Evolutionary conservation across 1,140 invertebrate species (phyloP), one percentile per base, ranked within the genome.

Genomic region (Zaprionus kolodkinae): DNA sequence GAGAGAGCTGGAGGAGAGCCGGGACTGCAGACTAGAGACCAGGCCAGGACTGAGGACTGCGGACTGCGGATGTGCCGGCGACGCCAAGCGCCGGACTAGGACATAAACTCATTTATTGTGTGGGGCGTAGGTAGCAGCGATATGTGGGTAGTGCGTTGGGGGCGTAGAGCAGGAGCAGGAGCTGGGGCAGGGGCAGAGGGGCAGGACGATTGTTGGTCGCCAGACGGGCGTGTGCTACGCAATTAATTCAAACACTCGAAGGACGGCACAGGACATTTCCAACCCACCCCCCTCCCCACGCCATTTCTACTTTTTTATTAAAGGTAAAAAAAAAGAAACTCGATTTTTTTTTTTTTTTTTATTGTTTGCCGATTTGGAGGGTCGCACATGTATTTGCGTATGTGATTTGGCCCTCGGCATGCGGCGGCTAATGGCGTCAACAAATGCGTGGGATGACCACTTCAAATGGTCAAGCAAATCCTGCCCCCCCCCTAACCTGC

Each of bases 231-330:
- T 88, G 84, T 80, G 71, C 78, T 88, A 88, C 80, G 84, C 84
- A 87, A 87, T 87, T 87, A 87, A 84, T 87, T 88, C 85, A 87
- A 84, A 84, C 84, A 87, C 85, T 88, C 84, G 84, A 87, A 87
- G 84, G 84, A 87, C 83, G 64, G 71, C 79, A 77, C 73, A 87
- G 80, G 80, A 72, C 76, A 79, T 76, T 62, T 52, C 64, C 62
- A 70, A 71, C 73, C 43, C 67, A n/a, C n/a, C 59, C 27, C 17
- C 17, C 7, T 33, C 56, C 27, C 10, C 33, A 2, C n/a, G 33
- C 11, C 17, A 11, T 35, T 17, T 30, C 40, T 60, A 55, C 54
- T 45, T 59, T 64, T 71, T 72, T 38, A 76, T 76, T 72, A 76
- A 76, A 76, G 74, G 74, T 76, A 72, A 56, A 17, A 68, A 59